phyloP scores from a whole-genome alignment of 2,113 vertebrate species.

The Cephalopholis sonnerati region DNA sequence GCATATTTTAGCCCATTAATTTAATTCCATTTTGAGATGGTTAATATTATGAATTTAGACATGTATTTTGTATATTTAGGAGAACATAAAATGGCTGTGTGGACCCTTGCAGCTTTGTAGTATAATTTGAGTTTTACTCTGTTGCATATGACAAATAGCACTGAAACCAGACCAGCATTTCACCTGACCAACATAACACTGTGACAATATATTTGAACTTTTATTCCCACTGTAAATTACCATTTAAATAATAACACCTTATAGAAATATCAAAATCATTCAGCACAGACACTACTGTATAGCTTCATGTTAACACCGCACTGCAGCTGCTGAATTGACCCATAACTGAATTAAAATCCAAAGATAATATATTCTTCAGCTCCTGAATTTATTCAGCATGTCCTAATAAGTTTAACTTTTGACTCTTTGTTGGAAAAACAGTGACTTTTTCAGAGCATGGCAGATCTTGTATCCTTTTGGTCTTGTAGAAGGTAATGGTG shows the following conservation, averaged over 20 bases:
- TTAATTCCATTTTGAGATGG: not conserved
- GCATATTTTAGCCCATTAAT: not conserved
- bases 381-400: not conserved
- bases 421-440: too few species aligned
- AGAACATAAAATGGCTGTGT: not conserved
- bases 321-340: not conserved
- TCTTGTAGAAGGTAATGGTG: slow-evolving; percentile 6
- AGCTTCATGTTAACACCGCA: too few species aligned
- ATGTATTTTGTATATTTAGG: not conserved
- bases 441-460: too few species aligned
- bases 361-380: not conserved
- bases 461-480: not conserved
- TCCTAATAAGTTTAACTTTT: too few species aligned
- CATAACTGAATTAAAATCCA: not conserved
- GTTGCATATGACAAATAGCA: not conserved
- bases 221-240: not conserved
- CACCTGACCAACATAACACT: not conserved
- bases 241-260: too few species aligned
- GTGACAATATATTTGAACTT: not conserved
- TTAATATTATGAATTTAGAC: not conserved
- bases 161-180: not conserved
- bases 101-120: not conserved
- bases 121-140: not conserved
- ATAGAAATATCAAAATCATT: too few species aligned
- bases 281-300: too few species aligned